A percentile compares a stretch with the other conserved stretches of the same genome.
phyloP scores from a whole-genome alignment of 2,113 vertebrate genomes.

The Pollachius pollachius region DNA sequence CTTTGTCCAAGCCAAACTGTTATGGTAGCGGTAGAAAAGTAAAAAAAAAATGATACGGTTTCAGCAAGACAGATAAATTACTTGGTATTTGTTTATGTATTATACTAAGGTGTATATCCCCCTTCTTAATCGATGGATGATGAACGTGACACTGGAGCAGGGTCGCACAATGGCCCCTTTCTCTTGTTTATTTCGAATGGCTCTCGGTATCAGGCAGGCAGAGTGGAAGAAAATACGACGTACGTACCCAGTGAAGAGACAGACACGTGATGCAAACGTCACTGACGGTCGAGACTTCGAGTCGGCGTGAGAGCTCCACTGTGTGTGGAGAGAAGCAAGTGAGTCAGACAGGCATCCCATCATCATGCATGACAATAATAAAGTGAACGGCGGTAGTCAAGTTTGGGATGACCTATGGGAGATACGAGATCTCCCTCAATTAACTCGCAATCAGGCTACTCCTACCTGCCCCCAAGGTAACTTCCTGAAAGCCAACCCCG shows the following conservation, averaged over 20 bases:
- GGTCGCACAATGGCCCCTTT: constrained; percentile 37
- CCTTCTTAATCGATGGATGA: constrained; percentile 45
- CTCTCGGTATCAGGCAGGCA: constrained; percentile 50
- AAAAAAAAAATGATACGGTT: constrained; percentile 48
- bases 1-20: constrained; percentile 35
- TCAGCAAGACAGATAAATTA: constrained; percentile 47
- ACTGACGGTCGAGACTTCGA: constrained; percentile 61
- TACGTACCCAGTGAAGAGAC: constrained; percentile 70
- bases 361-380: not conserved
- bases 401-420: not conserved
- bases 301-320: constrained; percentile 65
- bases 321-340: constrained; percentile 27
- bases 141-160: constrained; percentile 47
- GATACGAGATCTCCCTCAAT: not conserved
- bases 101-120: constrained; percentile 61
- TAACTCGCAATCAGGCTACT: constrained; percentile 34
- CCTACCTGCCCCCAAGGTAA: constrained; percentile 47
- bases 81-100: constrained; percentile 33
- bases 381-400: constrained; percentile 1
- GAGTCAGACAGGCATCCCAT: constrained; percentile 30
- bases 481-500: constrained; percentile 48
- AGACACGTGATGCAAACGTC: constrained; percentile 77
- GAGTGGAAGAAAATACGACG: constrained; percentile 73
- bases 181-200: constrained; percentile 68
- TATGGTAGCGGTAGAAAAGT: constrained; percentile 50